A percentile compares a stretch with the other conserved stretches of the same genome.
These are phyloP conservation scores for Muscicapa striata DNA, from an alignment of 2,797 vertebrate genomes.

Conservation along the genomic window DNA sequence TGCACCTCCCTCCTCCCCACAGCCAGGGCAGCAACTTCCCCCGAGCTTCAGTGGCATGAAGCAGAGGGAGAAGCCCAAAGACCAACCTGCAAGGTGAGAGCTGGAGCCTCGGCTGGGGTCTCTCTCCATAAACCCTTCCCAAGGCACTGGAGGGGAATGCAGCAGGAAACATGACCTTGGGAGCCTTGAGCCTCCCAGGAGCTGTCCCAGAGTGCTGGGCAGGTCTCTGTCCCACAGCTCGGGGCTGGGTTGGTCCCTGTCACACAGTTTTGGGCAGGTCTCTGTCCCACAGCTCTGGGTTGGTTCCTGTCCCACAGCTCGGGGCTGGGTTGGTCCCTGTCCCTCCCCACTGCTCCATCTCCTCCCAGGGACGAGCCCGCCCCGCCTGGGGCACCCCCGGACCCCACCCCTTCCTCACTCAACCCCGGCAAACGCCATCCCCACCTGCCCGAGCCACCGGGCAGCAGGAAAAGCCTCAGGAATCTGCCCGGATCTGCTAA, in stretches of 20 bases:
- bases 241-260: too few species aligned
- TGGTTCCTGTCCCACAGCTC: background rate
- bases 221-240: too few species aligned
- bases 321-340: background rate
- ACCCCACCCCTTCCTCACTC: background rate
- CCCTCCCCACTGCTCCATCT: background rate
- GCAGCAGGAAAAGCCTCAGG: background rate
- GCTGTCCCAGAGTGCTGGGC: background rate
- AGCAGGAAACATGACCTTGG: background rate
- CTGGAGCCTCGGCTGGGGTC: background rate
- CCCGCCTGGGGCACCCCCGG: background rate
- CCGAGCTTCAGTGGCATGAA: rapidly evolving
- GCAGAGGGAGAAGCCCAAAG: background rate
- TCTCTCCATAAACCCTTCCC: slow-evolving; percentile 8
- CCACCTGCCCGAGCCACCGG: background rate
- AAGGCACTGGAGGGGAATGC: rapidly evolving
- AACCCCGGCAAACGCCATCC: background rate
- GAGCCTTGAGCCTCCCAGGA: background rate
- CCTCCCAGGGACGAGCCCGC: background rate
- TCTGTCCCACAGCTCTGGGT: too few species aligned
- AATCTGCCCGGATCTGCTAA: background rate
- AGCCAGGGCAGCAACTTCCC: rapidly evolving
- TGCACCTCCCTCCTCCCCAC: rapidly evolving
- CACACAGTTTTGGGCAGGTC: too few species aligned
- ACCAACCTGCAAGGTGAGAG: background rate